phyloP scores from a whole-genome alignment of 2,888 invertebrate genomes.

The Polia nebulosa region DNA sequence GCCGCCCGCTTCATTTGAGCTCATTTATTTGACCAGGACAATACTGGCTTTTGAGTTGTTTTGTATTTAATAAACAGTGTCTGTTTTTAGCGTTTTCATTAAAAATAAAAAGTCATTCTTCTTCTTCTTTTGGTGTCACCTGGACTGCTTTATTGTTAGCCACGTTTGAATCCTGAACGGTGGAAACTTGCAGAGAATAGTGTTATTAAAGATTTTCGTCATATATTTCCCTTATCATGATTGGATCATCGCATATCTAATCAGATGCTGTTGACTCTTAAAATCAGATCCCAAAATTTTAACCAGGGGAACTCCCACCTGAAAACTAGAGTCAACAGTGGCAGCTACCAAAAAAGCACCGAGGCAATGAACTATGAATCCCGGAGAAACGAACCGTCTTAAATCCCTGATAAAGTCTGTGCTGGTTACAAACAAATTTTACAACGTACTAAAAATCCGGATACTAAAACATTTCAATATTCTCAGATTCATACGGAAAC shows the following conservation, averaged over 20 bases:
- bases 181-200: too few relatives aligned
- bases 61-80: conserved; percentile 31
- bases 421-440: not conserved
- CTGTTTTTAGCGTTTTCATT: not conserved
- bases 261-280: not conserved
- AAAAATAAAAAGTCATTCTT: not conserved
- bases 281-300: not conserved
- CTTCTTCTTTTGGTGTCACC: not conserved
- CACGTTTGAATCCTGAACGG: not conserved
- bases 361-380: too few relatives aligned
- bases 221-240: too few relatives aligned
- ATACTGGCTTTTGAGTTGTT: conserved; percentile 51
- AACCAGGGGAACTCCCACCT: not conserved
- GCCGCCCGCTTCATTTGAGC: conserved; percentile 79
- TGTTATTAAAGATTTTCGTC: not conserved
- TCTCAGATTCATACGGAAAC: not conserved
- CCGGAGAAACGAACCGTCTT: not conserved
- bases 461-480: conserved; percentile 10
- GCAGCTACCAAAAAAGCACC: not conserved
- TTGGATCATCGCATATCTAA: not conserved
- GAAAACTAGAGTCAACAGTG: not conserved
- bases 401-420: not conserved
- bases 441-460: not conserved
- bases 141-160: not conserved
- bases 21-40: conserved; percentile 69